These are phyloP conservation scores for Saccopteryx leptura DNA, from an alignment of 2,113 vertebrate species.

Conservation along the genomic window DNA sequence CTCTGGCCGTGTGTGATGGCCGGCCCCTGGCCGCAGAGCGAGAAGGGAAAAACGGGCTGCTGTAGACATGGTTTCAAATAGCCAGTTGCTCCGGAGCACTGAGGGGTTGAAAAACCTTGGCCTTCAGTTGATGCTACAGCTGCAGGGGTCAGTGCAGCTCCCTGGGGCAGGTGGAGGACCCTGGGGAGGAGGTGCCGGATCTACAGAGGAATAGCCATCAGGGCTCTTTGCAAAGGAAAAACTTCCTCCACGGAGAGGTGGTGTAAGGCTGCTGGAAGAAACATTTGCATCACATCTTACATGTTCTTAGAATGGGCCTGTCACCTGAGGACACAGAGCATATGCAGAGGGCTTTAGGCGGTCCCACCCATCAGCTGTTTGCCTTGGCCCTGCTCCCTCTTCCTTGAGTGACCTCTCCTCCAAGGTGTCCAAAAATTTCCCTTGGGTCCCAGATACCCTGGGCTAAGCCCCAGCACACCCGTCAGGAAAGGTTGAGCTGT, in stretches of 20 bases:
- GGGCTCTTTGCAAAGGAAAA: not conserved
- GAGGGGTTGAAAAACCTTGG: not conserved
- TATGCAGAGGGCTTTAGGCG: not conserved
- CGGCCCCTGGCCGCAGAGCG: not conserved
- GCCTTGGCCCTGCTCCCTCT: not conserved
- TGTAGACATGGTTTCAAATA: not conserved
- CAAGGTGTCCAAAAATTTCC: not conserved
- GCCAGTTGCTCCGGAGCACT: not conserved
- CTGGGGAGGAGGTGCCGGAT: too few species aligned
- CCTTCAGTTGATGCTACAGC: too few species aligned
- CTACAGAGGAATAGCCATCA: not conserved
- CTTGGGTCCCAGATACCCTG: rapidly evolving
- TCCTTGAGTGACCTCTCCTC: not conserved
- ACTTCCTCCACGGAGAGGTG: not conserved
- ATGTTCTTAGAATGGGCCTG: not conserved
- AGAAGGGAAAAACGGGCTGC: not conserved
- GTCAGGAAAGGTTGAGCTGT: too few species aligned
- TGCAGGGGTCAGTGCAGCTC: not conserved
- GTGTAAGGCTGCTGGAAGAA: not conserved
- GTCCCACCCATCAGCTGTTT: not conserved
- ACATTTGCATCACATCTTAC: not conserved
- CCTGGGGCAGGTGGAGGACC: not conserved
- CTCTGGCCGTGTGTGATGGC: not conserved
- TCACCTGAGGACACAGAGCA: too few species aligned
- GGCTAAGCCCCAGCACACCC: not conserved